Percentiles rank a stretch among this genome's conserved stretches.
These are phyloP conservation scores for Xestia xanthographa DNA, from an alignment of 2,888 invertebrate genomes.

Conservation along the genomic window DNA sequence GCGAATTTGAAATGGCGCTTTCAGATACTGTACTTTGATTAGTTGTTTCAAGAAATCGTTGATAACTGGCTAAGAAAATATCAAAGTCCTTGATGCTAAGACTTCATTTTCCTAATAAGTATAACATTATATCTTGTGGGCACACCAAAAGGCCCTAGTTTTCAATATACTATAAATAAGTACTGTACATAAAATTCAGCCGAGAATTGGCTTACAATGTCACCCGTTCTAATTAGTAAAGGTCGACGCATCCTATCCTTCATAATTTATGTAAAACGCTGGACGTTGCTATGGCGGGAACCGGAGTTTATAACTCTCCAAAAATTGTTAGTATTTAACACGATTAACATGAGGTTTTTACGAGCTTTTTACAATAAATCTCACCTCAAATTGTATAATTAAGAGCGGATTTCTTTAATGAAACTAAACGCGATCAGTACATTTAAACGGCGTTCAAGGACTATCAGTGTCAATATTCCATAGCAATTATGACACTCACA, in stretches of 20 bases:
- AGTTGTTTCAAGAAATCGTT: neutral
- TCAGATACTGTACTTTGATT: neutral
- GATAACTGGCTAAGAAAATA: neutral
- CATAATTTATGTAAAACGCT: slow-evolving; percentile 41
- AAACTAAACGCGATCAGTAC: neutral
- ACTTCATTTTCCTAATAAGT: neutral
- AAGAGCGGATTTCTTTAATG: neutral
- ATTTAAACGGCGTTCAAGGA: neutral
- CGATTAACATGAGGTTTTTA: slow-evolving; percentile 4
- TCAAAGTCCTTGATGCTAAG: neutral
- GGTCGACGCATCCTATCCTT: slow-evolving; percentile 53
- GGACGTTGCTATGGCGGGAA: slow-evolving; percentile 26
- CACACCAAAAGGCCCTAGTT: neutral
- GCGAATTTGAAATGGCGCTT: neutral
- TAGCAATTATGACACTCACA: neutral
- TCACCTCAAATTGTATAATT: neutral
- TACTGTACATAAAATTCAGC: slow-evolving; percentile 25
- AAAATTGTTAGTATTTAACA: slow-evolving; percentile 15
- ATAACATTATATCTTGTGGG: neutral
- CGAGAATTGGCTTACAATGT: slow-evolving; percentile 36
- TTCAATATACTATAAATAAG: slow-evolving; percentile 42
- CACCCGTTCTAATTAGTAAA: slow-evolving; percentile 51
- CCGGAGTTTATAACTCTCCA: neutral
- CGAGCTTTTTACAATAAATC: neutral
- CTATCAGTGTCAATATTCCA: neutral